Evolutionary conservation across 2,113 vertebrate species (phyloP).

Genomic region (Elephantulus edwardii): DNA sequence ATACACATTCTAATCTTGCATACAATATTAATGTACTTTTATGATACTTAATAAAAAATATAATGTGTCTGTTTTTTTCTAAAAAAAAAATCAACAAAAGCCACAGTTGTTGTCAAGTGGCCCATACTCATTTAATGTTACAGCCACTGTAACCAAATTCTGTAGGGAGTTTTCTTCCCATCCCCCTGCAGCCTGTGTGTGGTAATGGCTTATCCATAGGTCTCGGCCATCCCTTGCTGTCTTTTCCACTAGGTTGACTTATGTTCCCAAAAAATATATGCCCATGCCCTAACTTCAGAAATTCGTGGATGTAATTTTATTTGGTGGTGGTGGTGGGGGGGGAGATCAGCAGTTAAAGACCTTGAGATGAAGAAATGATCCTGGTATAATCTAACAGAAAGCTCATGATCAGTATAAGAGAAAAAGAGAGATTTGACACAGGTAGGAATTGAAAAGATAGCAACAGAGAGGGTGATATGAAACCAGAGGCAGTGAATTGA

Average conservation of each 20-base stretch:
- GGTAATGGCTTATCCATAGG: not conserved
- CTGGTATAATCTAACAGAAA: not conserved
- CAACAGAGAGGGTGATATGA: not conserved
- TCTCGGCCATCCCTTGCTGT: not conserved
- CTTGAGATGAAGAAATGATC: not conserved
- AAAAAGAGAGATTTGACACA: not conserved
- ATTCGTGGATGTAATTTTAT: not conserved
- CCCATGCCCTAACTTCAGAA: not conserved
- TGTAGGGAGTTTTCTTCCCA: not conserved
- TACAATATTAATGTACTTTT: too few species aligned
- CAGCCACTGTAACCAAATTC: not conserved
- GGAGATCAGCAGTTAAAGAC: not conserved
- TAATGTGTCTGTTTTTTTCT: too few species aligned
- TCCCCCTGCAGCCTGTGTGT: not conserved
- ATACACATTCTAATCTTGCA: too few species aligned
- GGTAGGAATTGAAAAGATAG: not conserved
- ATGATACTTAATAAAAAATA: too few species aligned
- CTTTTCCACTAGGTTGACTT: not conserved
- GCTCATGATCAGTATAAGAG: too few species aligned
- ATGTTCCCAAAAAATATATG: not conserved
- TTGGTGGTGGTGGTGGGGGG: too few species aligned
- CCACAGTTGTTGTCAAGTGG: not conserved
- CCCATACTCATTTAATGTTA: not conserved
- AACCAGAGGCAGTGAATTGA: not conserved
- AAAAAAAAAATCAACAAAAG: too few species aligned